Percentiles rank a stretch among this genome's conserved stretches.
These are phyloP conservation scores for Autographa gamma DNA, from an alignment of 2,888 invertebrate genomes.

Conservation along the genomic window DNA sequence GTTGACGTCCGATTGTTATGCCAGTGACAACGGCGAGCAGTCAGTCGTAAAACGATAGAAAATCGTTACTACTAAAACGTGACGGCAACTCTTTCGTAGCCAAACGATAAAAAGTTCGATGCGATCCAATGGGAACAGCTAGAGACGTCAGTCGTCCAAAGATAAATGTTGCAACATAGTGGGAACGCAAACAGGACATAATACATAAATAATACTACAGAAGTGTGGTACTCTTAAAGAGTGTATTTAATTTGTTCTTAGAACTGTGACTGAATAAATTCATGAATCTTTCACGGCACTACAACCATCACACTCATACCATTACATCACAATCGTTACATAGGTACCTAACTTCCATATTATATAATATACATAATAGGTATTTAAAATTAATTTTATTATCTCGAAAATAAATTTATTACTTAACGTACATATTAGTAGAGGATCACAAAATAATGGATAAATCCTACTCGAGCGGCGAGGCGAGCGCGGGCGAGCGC, in stretches of 20 bases:
- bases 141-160: too few species aligned
- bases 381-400: conserved; percentile 55
- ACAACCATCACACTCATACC: conserved; percentile 62
- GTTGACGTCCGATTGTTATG: too few species aligned
- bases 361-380: conserved; percentile 44
- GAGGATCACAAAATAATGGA: conserved; percentile 70
- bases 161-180: too few species aligned
- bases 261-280: conserved; percentile 76
- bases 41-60: too few species aligned
- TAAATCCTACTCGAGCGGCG: conserved; percentile 52
- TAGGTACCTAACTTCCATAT: conserved; percentile 32
- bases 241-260: conserved; percentile 81
- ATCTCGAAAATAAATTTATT: conserved; percentile 66
- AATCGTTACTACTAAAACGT: too few species aligned
- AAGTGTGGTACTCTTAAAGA: conserved; percentile 75
- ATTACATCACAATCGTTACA: conserved; percentile 60
- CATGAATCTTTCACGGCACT: conserved; percentile 57
- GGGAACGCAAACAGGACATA: too few species aligned
- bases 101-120: too few species aligned
- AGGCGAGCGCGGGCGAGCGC: conserved; percentile 25
- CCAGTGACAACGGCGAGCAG: too few species aligned
- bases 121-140: too few species aligned
- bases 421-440: conserved; percentile 62
- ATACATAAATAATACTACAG: conserved; percentile 59
- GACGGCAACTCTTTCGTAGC: too few species aligned